Evolutionary conservation across 2,113 vertebrate genomes (phyloP).

Genomic region (Pionites leucogaster): DNA sequence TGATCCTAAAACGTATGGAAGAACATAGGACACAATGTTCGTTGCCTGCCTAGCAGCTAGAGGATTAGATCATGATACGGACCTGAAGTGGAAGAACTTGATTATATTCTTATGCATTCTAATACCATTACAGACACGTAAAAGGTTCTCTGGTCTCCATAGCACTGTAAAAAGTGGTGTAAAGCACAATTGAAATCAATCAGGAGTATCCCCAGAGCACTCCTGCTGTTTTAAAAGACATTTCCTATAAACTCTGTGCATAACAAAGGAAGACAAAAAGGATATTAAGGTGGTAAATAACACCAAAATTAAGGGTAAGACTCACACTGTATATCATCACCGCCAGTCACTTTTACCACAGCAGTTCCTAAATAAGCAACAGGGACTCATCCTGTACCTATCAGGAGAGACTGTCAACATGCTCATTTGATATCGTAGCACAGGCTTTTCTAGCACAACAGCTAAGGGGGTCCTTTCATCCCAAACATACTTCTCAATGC

Average conservation of each 20-base stretch:
- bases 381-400: rapidly evolving
- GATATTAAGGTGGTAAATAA: rapidly evolving
- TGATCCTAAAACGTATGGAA: rapidly evolving
- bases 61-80: not conserved
- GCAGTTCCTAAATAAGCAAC: not conserved
- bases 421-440: not conserved
- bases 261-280: not conserved
- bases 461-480: not conserved
- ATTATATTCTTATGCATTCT: not conserved
- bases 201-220: not conserved
- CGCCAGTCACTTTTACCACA: not conserved
- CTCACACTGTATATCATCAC: not conserved
- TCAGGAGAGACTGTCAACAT: not conserved
- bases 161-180: not conserved
- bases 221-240: not conserved
- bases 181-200: not conserved
- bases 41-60: not conserved
- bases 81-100: not conserved
- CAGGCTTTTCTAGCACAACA: not conserved
- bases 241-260: not conserved
- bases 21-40: not conserved
- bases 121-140: rapidly evolving
- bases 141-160: not conserved
- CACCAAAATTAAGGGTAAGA: not conserved
- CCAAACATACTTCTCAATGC: not conserved